phyloP scores from a whole-genome alignment of 1,140 invertebrate species.

The Cardiocondyla obscurior region DNA sequence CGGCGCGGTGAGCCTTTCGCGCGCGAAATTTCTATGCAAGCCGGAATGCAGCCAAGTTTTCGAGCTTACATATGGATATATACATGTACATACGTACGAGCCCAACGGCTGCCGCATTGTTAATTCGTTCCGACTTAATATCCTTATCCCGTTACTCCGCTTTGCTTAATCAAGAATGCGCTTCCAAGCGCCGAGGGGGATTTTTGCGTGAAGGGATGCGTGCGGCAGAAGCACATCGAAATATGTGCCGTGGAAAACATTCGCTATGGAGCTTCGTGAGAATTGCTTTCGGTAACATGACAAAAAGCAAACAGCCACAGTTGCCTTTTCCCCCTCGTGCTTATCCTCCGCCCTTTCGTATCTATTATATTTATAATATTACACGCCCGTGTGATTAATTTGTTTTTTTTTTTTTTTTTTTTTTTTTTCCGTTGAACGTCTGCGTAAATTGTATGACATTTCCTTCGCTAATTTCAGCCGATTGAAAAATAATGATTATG shows the following conservation, averaged over 20 bases:
- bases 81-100: background rate
- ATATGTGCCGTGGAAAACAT: background rate
- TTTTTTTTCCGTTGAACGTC: too few relatives aligned
- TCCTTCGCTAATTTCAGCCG: background rate
- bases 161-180: conserved; percentile 38
- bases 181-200: background rate
- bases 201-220: background rate
- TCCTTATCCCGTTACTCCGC: conserved; percentile 33
- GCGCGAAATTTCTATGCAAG: background rate
- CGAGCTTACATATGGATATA: background rate
- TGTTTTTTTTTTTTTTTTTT: too few relatives aligned
- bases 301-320: background rate
- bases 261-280: background rate
- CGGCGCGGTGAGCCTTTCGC: background rate
- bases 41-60: conserved; percentile 14
- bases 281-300: background rate
- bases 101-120: conserved; percentile 3
- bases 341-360: background rate
- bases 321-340: background rate
- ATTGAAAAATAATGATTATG: conserved; percentile 17
- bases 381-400: background rate
- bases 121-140: conserved; percentile 51
- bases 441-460: background rate
- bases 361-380: background rate
- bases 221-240: too few relatives aligned